phyloP scores from a whole-genome alignment of 2,888 invertebrate genomes.

The Leuctra nigra region DNA sequence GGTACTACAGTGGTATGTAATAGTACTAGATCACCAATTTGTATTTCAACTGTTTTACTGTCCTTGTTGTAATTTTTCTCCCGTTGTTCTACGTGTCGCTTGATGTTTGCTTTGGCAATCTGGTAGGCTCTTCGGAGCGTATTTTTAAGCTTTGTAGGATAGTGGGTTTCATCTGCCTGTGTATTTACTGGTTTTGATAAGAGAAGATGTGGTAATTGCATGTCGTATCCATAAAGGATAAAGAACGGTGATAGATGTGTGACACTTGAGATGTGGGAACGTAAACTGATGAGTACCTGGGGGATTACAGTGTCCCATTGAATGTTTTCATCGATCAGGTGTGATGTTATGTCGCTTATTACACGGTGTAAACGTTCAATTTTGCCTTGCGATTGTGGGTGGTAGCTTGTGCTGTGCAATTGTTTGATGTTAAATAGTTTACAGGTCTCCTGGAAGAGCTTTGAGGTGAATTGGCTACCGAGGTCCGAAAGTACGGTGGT shows the following conservation, averaged over 20 bases:
- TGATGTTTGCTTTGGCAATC: neutral
- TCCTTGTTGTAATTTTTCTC: neutral
- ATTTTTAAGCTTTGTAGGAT: neutral
- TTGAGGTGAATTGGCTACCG: slow-evolving; percentile 25
- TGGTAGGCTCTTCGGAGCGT: neutral
- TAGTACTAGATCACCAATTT: slow-evolving; percentile 1
- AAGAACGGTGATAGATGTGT: neutral
- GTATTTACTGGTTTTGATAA: neutral
- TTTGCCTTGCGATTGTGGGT: slow-evolving; percentile 27
- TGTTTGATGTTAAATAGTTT: slow-evolving; percentile 22
- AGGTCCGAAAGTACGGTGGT: slow-evolving; percentile 23
- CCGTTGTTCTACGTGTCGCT: neutral
- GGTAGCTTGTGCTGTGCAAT: slow-evolving; percentile 26
- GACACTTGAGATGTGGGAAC: neutral
- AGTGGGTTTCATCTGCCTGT: neutral
- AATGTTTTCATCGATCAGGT: neutral
- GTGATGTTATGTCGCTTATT: neutral
- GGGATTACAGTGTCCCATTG: neutral
- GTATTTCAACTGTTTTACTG: neutral
- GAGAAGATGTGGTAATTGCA: neutral
- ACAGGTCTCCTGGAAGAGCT: slow-evolving; percentile 16
- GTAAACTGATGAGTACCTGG: neutral
- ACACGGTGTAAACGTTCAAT: slow-evolving; percentile 26
- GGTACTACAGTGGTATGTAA: neutral
- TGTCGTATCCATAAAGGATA: neutral